phyloP scores from a whole-genome alignment of 2,113 vertebrate genomes.

The Ptyas mucosa region DNA sequence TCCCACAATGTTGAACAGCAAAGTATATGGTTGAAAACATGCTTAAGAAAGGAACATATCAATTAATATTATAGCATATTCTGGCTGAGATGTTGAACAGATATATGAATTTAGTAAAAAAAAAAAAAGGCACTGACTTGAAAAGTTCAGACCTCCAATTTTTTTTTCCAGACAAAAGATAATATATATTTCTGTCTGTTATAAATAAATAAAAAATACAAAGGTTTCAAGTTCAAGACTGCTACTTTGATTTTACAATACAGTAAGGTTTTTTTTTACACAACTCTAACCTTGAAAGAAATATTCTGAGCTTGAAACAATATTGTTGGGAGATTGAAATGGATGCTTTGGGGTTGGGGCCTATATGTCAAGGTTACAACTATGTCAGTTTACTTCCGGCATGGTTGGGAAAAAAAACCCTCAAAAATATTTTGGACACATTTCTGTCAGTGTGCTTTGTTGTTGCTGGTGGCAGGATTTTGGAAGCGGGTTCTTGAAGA shows the following conservation, averaged over 20 bases:
- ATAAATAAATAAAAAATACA: background rate
- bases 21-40: background rate
- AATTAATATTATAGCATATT: background rate
- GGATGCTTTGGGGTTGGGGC: background rate
- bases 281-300: background rate
- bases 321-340: background rate
- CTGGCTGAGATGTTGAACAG: background rate
- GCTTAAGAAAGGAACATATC: background rate
- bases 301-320: background rate
- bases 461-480: background rate
- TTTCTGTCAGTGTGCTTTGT: background rate
- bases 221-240: background rate
- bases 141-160: background rate
- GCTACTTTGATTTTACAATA: background rate
- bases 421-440: background rate
- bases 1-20: background rate
- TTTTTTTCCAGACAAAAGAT: background rate
- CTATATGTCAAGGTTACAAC: background rate
- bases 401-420: background rate
- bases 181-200: background rate
- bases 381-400: background rate
- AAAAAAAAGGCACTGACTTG: background rate
- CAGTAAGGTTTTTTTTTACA: background rate
- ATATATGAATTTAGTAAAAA: background rate
- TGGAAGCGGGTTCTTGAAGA: background rate